These are phyloP conservation scores for Lochmaea capreae DNA, from an alignment of 2,888 invertebrate species.

Conservation along the genomic window DNA sequence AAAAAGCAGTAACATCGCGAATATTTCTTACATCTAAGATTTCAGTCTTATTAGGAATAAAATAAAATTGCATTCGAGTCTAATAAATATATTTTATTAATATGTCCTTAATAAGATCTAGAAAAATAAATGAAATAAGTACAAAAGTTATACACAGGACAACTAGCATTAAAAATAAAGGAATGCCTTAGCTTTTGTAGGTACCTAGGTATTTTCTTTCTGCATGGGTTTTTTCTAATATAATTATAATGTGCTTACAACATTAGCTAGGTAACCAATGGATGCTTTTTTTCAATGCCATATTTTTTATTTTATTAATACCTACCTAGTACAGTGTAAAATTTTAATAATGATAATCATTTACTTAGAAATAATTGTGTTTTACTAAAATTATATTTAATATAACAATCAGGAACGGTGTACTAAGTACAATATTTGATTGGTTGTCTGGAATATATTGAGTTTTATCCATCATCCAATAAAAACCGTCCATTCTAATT, in stretches of 20 bases:
- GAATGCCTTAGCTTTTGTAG: neutral
- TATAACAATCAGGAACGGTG: slow-evolving; percentile 33
- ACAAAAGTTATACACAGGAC: neutral
- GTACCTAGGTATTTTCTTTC: neutral
- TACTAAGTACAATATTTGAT: slow-evolving; percentile 26
- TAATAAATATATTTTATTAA: slow-evolving; percentile 1
- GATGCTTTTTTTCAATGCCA: too few species aligned
- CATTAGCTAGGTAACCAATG: neutral
- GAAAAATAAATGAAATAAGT: neutral
- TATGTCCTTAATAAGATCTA: neutral
- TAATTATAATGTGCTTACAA: too few species aligned
- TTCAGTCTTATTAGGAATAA: neutral
- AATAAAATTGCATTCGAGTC: neutral
- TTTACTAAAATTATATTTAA: slow-evolving; percentile 33
- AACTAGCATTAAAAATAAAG: neutral
- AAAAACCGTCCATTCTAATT: slow-evolving; percentile 77
- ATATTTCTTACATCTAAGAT: too few species aligned
- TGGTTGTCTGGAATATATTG: slow-evolving; percentile 73
- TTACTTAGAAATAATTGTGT: slow-evolving; percentile 4
- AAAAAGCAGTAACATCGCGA: too few species aligned
- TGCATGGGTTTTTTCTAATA: neutral
- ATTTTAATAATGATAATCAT: neutral
- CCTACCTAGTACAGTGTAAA: neutral
- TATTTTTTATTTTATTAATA: too few species aligned
- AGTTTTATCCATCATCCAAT: slow-evolving; percentile 89